Evolutionary conservation across 1,140 invertebrate genomes (phyloP), one percentile per base, ranked within the genome.

Genomic region (Holotrichia oblita): DNA sequence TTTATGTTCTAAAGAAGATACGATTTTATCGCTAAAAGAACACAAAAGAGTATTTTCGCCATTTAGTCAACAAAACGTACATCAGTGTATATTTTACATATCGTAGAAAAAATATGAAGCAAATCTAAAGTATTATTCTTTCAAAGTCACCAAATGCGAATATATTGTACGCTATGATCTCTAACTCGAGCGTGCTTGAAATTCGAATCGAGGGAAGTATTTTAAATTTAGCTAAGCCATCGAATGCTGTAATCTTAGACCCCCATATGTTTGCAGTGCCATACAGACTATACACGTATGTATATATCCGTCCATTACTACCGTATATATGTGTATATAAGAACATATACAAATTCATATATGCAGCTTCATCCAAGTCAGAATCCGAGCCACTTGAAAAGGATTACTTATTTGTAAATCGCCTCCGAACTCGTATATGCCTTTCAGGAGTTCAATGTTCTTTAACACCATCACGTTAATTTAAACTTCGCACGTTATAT

Each of bases 391-490:
- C 48, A 17, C 17, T 55, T 17, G 48, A n/a, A 55, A 55, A 55
- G 48, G 48, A 55, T 55, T 55, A 55, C 48, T 55, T 17, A 14
- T 55, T 55, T 55, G 48, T 55, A 55, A 55, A 55, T 55, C 48
- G 48, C 14, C 48, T 55, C 12, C 48, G 48, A 55, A 55, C 14
- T 55, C 48, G 48, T 55, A 2, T 34, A 55, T 55, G n/a, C 48
- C 48, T 55, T 55, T 55, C 48, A 55, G 48, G 48, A 55, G 48
- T 55, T 55, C 48, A 55, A 55, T 55, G 48, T 55, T 55, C 48
- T 14, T 55, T 55, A 55, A 34, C 27, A 34, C 27, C 27, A 34
- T 34, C 27, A 34, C 44, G 44, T n/a, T 48, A 48, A 48, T n/a
- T 10, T 48, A 48, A 48, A 48, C 44, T 12, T 48, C 12, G 12